Conservation (phyloP, 2,888 invertebrate genomes). For the Dryobota labecula region DNA sequence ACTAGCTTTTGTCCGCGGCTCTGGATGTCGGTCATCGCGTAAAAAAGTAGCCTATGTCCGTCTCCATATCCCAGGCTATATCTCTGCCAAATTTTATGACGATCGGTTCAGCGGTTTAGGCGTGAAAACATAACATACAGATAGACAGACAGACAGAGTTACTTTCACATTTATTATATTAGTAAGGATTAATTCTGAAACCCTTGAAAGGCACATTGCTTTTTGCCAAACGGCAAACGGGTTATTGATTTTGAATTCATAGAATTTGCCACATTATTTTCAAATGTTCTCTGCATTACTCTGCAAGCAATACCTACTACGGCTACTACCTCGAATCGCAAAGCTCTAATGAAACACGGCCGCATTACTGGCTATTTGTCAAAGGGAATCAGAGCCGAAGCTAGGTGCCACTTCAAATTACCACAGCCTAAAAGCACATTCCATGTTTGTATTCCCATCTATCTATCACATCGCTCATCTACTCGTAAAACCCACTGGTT, state of each 20-base stretch:
- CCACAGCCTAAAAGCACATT: constrained; percentile 12
- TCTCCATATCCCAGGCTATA: too few species aligned
- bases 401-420: constrained; percentile 1
- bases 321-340: not conserved
- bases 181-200: not conserved
- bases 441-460: not conserved
- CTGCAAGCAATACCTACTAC: not conserved
- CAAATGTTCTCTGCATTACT: not conserved
- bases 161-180: too few species aligned
- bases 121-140: too few species aligned
- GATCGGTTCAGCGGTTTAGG: too few species aligned
- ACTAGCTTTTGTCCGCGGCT: too few species aligned
- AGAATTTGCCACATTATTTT: not conserved
- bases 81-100: too few species aligned
- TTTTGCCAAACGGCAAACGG: not conserved
- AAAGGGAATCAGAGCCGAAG: constrained; percentile 17
- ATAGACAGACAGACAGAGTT: too few species aligned
- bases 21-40: too few species aligned
- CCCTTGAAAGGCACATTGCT: too few species aligned
- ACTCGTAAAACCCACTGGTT: not conserved
- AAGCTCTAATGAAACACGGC: constrained; percentile 3
- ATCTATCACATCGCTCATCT: constrained; percentile 21
- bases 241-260: not conserved
- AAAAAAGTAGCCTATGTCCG: too few species aligned
- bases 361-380: not conserved